Percentiles rank a stretch among this genome's conserved stretches.
phyloP scores from a whole-genome alignment of 1,140 invertebrate species.

The Plodia interpunctella region DNA sequence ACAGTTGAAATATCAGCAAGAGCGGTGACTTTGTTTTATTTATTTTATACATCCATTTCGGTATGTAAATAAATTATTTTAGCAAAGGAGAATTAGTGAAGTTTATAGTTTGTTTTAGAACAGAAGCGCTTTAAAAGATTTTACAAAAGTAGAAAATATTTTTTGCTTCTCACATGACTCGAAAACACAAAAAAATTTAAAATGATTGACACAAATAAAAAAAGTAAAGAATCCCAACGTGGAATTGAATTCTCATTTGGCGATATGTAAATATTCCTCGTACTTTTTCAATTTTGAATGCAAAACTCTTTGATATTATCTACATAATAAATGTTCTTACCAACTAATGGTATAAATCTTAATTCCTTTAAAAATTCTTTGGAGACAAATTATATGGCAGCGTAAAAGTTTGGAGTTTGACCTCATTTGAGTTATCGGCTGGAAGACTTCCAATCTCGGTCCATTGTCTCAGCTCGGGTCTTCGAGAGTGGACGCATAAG shows the following conservation, averaged over 20 bases:
- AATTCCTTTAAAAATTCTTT: slow-evolving; percentile 3
- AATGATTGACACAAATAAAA: neutral
- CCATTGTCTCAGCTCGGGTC: slow-evolving; percentile 37
- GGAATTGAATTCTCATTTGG: neutral
- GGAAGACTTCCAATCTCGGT: slow-evolving; percentile 46
- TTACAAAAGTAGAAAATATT: neutral
- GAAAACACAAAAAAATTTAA: neutral
- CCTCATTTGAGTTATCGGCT: slow-evolving; percentile 48
- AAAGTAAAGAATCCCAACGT: too few species aligned
- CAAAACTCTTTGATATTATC: neutral
- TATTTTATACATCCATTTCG: neutral
- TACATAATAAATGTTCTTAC: neutral
- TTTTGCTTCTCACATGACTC: too few species aligned
- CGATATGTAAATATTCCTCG: neutral
- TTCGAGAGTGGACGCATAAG: slow-evolving; percentile 28
- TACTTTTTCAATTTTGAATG: slow-evolving; percentile 3
- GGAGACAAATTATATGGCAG: slow-evolving; percentile 24
- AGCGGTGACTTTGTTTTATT: neutral
- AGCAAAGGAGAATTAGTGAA: neutral
- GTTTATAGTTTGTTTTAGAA: neutral
- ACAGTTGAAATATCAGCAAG: neutral
- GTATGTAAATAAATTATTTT: slow-evolving; percentile 3
- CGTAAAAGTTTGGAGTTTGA: slow-evolving; percentile 39
- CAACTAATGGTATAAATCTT: slow-evolving; percentile 3
- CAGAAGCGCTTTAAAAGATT: too few species aligned